Base-by-base conservation (phyloP, 2,113 vertebrate species). In the Empidonax traillii region DNA sequence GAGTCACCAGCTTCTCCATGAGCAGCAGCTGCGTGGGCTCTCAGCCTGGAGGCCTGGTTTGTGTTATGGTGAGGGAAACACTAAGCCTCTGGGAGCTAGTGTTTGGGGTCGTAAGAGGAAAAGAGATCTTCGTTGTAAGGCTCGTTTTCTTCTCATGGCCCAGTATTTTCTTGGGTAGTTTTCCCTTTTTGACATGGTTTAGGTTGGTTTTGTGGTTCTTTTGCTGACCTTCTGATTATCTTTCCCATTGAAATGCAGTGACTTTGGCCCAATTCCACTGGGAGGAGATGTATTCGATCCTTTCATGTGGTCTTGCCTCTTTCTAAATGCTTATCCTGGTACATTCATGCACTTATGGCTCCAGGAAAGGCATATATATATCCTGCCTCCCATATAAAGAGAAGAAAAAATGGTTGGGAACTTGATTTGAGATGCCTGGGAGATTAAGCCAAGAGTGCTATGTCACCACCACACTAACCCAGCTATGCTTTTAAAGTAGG, bases 121-220 rank as follows among this genome's bases (percentile, higher is more conserved):
- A 93, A 93, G 80, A 79, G n/a, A 37, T 87, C 55, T 77, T 76
- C 51, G 0, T 18, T 89, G 68, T 61, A 84, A 92, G 8, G 21
- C 25, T 78, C 37, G 66, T 81, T 92, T 94, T 81, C 92, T 93
- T 95, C 90, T 68, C 80, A 87, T 85, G 41, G 41, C 25, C 53
- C 31, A 53, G 2, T 85, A 43, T 94, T 96, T 96, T 96, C 68
- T 82, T 90, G 79, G 86, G 79, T 93, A 87, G 88, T 96, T 96
- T 95, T 93, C 92, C 89, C 88, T 96, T 96, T 96, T 74, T 84
- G 79, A 96, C 55, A 46, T 95, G 82, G 83, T 96, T 91, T 90
- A 68, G 49, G 95, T 95, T 94, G 88, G 85, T 84, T 92, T 93
- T 87, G 88, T 92, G 96, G 93, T 93, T 93, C 88, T 95, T 95